phyloP scores from a whole-genome alignment of 2,797 vertebrate genomes.

The Alca torda region DNA sequence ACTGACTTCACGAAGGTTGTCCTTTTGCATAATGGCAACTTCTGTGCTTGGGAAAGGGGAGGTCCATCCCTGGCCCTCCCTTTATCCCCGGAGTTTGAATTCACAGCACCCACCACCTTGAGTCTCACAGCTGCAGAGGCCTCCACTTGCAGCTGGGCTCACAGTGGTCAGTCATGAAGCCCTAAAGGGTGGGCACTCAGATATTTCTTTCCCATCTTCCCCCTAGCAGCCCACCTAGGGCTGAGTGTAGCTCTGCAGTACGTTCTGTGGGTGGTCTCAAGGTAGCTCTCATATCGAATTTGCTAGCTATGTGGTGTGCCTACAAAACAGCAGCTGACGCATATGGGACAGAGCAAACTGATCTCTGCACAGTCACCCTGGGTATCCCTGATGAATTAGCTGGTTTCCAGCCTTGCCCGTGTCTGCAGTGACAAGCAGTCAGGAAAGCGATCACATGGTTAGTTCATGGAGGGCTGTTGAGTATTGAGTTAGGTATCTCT shows the following conservation, averaged over 20 bases:
- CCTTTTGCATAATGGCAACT: not conserved
- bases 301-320: not conserved
- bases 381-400: not conserved
- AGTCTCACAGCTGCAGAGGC: not conserved
- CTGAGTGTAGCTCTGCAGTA: not conserved
- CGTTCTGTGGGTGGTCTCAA: not conserved
- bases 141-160: not conserved
- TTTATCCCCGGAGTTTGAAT: not conserved
- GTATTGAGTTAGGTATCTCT: not conserved
- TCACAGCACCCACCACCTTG: not conserved
- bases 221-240: not conserved
- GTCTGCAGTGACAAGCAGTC: not conserved
- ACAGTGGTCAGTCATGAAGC: not conserved
- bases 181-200: not conserved
- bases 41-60: not conserved
- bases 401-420: not conserved
- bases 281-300: not conserved
- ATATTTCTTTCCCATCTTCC: not conserved
- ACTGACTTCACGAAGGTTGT: not conserved
- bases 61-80: not conserved
- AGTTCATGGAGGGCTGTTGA: not conserved
- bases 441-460: fast-evolving
- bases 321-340: not conserved
- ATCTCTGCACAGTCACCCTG: not conserved
- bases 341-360: not conserved